Percentiles rank a stretch among this genome's conserved stretches.
phyloP scores from a whole-genome alignment of 64 coral and sea anemone genomes.

The Stylophora pistillata region DNA sequence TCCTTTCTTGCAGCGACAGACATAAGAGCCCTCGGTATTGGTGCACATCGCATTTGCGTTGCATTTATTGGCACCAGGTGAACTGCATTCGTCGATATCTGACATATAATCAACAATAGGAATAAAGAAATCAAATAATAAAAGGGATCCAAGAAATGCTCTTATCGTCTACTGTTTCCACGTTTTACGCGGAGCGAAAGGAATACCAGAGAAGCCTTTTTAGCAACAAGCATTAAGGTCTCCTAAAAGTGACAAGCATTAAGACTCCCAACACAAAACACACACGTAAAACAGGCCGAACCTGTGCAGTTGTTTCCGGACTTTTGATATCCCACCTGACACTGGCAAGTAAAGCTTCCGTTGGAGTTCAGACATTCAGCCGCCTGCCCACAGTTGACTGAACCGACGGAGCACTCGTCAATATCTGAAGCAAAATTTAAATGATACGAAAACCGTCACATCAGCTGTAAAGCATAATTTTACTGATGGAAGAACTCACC shows the following conservation, averaged over 20 bases:
- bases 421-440: background rate
- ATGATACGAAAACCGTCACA: background rate
- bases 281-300: background rate
- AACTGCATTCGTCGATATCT: constrained; percentile 37
- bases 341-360: constrained; percentile 9
- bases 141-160: no score
- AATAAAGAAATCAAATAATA: no score
- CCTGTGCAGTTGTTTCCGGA: constrained; percentile 7
- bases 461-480: background rate
- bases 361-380: constrained; percentile 1
- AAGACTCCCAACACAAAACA: no score
- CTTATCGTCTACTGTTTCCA: no score
- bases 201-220: no score
- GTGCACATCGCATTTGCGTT: constrained; percentile 25
- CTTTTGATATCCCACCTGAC: constrained; percentile 4
- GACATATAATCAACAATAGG: no score
- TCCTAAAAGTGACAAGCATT: no score
- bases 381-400: background rate
- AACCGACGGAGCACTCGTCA: background rate
- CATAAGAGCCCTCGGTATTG: constrained; percentile 35
- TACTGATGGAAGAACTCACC: background rate
- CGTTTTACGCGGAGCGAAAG: no score
- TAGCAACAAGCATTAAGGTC: no score
- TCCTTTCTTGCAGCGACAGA: constrained; percentile 20
- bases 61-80: background rate